phyloP scores from a whole-genome alignment of 2,888 invertebrate species.

The Saturnia japonica region DNA sequence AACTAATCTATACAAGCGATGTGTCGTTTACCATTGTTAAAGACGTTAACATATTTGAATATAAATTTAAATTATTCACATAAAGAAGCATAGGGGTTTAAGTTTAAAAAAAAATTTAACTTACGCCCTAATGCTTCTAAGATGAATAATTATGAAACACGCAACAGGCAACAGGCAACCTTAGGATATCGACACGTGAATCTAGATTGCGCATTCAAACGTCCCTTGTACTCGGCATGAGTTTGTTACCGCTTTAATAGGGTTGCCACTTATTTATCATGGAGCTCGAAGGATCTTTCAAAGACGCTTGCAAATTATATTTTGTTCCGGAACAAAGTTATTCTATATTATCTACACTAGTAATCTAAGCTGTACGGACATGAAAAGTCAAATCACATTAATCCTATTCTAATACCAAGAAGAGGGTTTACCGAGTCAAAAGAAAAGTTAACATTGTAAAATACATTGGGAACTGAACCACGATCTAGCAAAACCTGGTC shows the following conservation, averaged over 20 bases:
- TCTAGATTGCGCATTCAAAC: conserved; percentile 51
- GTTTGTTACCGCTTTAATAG: neutral
- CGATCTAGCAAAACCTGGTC: neutral
- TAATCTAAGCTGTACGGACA: neutral
- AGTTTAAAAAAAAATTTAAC: neutral
- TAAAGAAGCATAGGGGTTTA: neutral
- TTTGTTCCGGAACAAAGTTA: neutral
- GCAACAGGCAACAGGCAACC: neutral
- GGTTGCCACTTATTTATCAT: neutral
- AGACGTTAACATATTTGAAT: neutral
- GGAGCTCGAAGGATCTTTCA: neutral
- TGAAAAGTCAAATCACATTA: neutral
- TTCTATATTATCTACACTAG: neutral
- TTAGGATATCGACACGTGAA: conserved; percentile 52
- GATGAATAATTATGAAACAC: conserved; percentile 5
- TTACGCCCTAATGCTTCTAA: neutral
- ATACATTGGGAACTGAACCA: neutral
- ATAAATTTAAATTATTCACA: neutral
- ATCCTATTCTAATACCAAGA: neutral
- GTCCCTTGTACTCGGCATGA: conserved; percentile 5
- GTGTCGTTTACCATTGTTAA: neutral
- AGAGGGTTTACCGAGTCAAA: neutral
- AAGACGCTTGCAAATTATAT: neutral
- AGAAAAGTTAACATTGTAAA: neutral
- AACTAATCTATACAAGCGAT: neutral